Evolutionary conservation across 2,888 invertebrate genomes (phyloP).

Genomic region (Tipula helvola): DNA sequence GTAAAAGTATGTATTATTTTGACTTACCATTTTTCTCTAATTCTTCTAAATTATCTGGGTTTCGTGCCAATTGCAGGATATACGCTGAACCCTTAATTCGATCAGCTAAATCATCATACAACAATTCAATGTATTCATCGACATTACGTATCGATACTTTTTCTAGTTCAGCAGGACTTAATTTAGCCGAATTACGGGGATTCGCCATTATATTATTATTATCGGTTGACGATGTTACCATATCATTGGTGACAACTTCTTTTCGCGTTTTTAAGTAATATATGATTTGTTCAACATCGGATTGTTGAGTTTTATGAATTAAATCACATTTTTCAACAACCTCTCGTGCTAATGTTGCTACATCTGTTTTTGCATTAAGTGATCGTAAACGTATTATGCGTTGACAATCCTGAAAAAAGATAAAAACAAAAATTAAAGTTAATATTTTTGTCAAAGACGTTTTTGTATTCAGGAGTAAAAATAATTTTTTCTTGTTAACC

Average conservation of each 20-base stretch:
- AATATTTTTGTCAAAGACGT: no score
- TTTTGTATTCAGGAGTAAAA: no score
- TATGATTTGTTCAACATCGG: conserved; percentile 78
- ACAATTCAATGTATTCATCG: conserved; percentile 87
- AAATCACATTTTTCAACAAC: conserved; percentile 76
- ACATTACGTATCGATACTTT: conserved; percentile 64
- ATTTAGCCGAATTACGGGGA: conserved; percentile 21
- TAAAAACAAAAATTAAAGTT: not conserved
- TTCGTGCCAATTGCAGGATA: conserved; percentile 81
- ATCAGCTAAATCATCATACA: conserved; percentile 90
- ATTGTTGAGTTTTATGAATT: conserved; percentile 66
- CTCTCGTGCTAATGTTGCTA: conserved; percentile 64
- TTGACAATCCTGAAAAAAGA: conserved; percentile 49
- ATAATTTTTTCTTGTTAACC: no score
- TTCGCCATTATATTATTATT: conserved; percentile 6
- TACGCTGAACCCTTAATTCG: conserved; percentile 86
- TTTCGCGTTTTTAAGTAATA: conserved; percentile 75
- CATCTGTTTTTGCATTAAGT: conserved; percentile 66
- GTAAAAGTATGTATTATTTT: not conserved
- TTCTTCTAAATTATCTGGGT: conserved; percentile 88
- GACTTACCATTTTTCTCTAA: conserved; percentile 78
- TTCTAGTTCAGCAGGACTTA: conserved; percentile 48
- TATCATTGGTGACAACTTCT: conserved; percentile 34
- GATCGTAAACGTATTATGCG: conserved; percentile 74
- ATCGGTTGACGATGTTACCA: conserved; percentile 12